Evolutionary conservation across 2,797 vertebrate genomes (phyloP), one percentile per base, ranked within the genome.

Genomic region (Siniperca obscura): DNA sequence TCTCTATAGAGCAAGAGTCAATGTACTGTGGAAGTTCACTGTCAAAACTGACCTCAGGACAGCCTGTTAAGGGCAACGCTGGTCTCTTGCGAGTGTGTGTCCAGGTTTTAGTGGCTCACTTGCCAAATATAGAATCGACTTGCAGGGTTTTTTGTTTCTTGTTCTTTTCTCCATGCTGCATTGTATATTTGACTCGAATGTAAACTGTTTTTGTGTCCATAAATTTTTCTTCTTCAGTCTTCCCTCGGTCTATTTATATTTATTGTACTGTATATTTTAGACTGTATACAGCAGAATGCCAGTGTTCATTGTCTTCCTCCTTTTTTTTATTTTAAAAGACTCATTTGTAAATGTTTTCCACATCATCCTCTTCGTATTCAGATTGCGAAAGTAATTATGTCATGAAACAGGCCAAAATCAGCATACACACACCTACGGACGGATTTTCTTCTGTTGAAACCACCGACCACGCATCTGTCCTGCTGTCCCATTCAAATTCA

Each of bases 161-260:
- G 70, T 70, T 64, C 57, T 61, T 66, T 73, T 82, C 56, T 90
- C 76, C 78, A 84, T 86, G 80, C 83, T 91, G 86, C 83, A 81
- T 91, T 93, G 87, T 93, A 92, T 86, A 89, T 93, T 94, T 94
- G 91, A 94, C 89, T 93, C 67, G 93, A 95, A 95, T 95, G 94
- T 95, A 93, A 91, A 93, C 78, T 68, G 27, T 89, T 87, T 69
- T 83, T 86, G 70, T 93, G 83, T 92, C 84, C 65, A 86, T 85
- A 83, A 82, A 74, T 70, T 92, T 66, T 95, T 94, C 68, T 94
- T 94, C 95, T 95, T 96, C 91, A 95, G 94, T 97, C 90, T 93
- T 89, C 86, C 87, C 85, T 74, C 53, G 40, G 83, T 85, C 79
- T 92, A 86, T 94, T 93, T 93, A 95, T 97, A 97, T 97, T 97